Evolutionary conservation across 2,888 invertebrate genomes (phyloP).

Genomic region (Bimastos eiseni): DNA sequence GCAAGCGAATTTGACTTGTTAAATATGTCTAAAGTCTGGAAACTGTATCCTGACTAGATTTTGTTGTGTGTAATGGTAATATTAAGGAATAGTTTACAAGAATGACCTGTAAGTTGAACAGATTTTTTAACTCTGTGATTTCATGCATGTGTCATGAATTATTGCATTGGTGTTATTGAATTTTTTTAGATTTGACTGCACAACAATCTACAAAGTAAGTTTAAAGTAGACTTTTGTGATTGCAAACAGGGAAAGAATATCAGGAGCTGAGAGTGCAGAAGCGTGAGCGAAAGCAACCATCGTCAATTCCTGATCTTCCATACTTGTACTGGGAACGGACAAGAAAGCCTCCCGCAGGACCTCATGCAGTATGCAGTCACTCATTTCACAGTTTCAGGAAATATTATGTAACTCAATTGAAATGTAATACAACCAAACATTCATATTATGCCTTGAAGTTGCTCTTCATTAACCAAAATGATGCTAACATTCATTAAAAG

Average conservation of each 20-base stretch:
- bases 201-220: background rate
- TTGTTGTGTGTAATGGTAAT: background rate
- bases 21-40: no score
- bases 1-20: conserved; percentile 47
- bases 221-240: background rate
- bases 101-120: background rate
- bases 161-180: background rate
- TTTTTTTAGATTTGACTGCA: background rate
- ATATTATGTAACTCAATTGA: background rate
- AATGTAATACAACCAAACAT: background rate
- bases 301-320: conserved; percentile 57
- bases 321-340: conserved; percentile 61
- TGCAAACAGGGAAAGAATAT: conserved; percentile 56
- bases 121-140: background rate
- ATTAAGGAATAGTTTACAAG: background rate
- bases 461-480: background rate
- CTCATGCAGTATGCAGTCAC: conserved; percentile 56
- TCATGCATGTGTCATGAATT: background rate
- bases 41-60: no score
- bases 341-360: conserved; percentile 60
- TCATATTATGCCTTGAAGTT: background rate
- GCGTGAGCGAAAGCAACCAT: conserved; percentile 58
- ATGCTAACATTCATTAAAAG: background rate
- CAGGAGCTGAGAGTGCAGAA: conserved; percentile 56
- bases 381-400: background rate